Base-by-base conservation (phyloP, 1,140 invertebrate genomes). In the Pantala flavescens region DNA sequence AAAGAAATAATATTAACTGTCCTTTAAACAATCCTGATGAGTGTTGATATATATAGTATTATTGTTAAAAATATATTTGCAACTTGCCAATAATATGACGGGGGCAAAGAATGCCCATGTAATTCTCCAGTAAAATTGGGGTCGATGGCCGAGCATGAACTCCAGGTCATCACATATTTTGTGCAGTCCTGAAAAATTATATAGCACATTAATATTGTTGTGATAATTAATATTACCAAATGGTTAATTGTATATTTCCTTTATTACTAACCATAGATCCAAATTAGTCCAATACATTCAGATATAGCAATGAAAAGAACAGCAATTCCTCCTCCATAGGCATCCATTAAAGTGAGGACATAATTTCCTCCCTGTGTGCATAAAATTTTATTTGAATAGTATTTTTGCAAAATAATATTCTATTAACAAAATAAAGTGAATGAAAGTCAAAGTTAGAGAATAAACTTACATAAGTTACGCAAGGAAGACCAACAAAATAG, bases 401-500 rank as follows among this genome's bases (percentile, higher is more conserved):
- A 24, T 71, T 79, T 85, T 84, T 24, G 78, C 76, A 70, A 82
- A 77, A 82, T 78, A 70, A 84, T 80, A 36, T 82, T 77, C 0
- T 78, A 71, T 84, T 82, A 80, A 84, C 81, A 24, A 84, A 42
- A 24, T 82, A 78, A 24, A 84, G 76, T 11, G 84, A 77, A 74
- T 83, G 84, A 43, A 79, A 78, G n/a, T 82, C 80, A 28, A 80
- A 82, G 81, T 81, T 43, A 14, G 77, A 76, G 43, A 42, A 36
- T 23, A 16, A 49, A 82, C 86, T 87, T 82, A 92, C 90, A 77
- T 91, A 89, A 0, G 90, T 92, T 70, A 90, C 91, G 78, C 91
- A 93, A 74, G 91, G 88, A 12, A 93, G 84, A 70, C 92, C 91
- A 43, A 91, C 87, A 0, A 87, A 78, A 78, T 93, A 93, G 28